Conservation (phyloP, 2,888 invertebrate genomes). For the Ennomos fuscantarius region DNA sequence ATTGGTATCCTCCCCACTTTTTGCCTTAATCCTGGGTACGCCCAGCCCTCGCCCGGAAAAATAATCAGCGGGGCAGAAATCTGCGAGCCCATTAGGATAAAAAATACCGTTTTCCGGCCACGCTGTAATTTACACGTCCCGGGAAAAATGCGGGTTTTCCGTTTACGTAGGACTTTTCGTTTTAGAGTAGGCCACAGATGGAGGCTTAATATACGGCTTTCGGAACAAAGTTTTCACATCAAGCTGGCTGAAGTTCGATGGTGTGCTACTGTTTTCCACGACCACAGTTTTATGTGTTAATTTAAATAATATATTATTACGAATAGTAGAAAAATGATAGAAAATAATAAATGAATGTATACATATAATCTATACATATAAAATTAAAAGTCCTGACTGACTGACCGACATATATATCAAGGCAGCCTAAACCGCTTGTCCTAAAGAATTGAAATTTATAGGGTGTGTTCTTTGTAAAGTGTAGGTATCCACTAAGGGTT, state of each 20-base stretch:
- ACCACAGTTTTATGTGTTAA: too few relatives aligned
- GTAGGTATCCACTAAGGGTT: too few relatives aligned
- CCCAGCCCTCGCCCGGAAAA: conserved; percentile 18
- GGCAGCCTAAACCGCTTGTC: too few relatives aligned
- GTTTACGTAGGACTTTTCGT: conserved; percentile 18
- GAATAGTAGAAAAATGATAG: too few relatives aligned
- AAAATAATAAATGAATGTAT: too few relatives aligned
- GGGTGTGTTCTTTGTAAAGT: too few relatives aligned
- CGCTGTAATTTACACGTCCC: conserved; percentile 28
- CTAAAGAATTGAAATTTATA: too few relatives aligned
- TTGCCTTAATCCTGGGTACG: conserved; percentile 11
- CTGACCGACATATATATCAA: too few relatives aligned
- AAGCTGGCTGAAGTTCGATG: background rate
- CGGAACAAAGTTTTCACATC: conserved; percentile 6
- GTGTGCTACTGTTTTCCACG: too few relatives aligned
- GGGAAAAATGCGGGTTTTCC: conserved; percentile 20
- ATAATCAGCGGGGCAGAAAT: conserved; percentile 23
- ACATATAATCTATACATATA: too few relatives aligned
- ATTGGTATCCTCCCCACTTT: conserved; percentile 13
- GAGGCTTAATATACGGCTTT: conserved; percentile 16
- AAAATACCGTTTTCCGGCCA: conserved; percentile 23
- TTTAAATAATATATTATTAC: too few relatives aligned
- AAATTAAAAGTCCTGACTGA: too few relatives aligned
- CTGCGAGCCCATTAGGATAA: conserved; percentile 28
- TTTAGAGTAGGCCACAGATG: conserved; percentile 25